These are phyloP conservation scores for Drosophila gunungcola DNA, from an alignment of 1,140 invertebrate genomes.

Conservation along the genomic window DNA sequence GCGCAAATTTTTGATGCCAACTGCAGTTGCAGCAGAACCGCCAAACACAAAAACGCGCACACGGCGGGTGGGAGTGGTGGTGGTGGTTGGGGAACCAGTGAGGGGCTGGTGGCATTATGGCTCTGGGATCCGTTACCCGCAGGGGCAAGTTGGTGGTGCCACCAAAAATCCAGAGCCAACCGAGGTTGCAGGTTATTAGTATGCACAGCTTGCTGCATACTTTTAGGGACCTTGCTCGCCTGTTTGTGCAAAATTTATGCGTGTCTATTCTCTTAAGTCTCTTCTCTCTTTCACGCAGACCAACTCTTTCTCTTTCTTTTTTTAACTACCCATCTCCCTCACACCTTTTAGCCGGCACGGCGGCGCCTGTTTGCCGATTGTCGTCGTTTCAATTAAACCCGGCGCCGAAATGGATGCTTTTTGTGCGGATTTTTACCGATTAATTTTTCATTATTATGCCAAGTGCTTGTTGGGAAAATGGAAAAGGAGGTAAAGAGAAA, in stretches of 20 bases:
- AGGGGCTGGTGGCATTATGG: slow-evolving; percentile 11
- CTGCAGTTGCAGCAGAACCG: slow-evolving; percentile 31
- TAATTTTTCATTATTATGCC: slow-evolving; percentile 75
- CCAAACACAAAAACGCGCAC: slow-evolving; percentile 22
- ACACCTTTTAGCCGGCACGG: slow-evolving; percentile 37
- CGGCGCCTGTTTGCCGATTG: slow-evolving; percentile 39
- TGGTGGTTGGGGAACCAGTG: slow-evolving; percentile 7
- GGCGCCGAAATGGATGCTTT: slow-evolving; percentile 57
- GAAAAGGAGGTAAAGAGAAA: background rate
- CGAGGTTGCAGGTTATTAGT: slow-evolving; percentile 48
- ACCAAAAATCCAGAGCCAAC: slow-evolving; percentile 29
- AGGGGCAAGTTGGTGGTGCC: slow-evolving; percentile 17
- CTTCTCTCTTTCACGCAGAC: background rate
- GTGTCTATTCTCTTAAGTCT: slow-evolving; percentile 50
- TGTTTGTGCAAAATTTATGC: slow-evolving; percentile 72
- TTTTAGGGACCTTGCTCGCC: slow-evolving; percentile 40
- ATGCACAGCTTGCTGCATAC: slow-evolving; percentile 59
- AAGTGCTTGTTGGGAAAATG: slow-evolving; percentile 37
- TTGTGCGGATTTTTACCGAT: slow-evolving; percentile 55
- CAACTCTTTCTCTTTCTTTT: background rate
- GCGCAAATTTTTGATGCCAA: slow-evolving; percentile 58
- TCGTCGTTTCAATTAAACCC: slow-evolving; percentile 70
- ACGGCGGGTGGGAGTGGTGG: slow-evolving; percentile 17
- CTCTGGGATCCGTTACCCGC: slow-evolving; percentile 39
- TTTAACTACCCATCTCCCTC: background rate